phyloP scores from a whole-genome alignment of 2,113 vertebrate species.

The Equus quagga region DNA sequence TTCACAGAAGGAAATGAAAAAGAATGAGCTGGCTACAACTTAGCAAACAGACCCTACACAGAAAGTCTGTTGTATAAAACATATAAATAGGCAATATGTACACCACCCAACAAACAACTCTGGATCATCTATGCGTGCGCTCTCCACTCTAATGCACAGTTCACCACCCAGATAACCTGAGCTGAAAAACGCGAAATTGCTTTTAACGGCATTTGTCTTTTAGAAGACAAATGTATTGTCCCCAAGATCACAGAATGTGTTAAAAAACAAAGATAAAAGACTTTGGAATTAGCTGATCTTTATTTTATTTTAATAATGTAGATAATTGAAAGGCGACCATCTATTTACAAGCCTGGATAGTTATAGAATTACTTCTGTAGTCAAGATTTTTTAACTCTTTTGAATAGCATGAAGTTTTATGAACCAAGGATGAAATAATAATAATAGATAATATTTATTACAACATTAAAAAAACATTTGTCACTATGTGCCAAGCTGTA shows the following conservation, averaged over 20 bases:
- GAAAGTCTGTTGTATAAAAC: neutral
- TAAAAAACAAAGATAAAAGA: neutral
- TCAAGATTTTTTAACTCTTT: constrained; percentile 9
- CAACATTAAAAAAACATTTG: constrained; percentile 1
- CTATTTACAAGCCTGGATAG: neutral
- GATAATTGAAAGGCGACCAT: neutral
- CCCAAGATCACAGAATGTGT: neutral
- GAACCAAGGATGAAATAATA: constrained; percentile 22
- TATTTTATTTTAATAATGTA: neutral
- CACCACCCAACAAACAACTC: neutral
- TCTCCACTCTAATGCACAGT: neutral
- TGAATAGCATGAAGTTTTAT: neutral
- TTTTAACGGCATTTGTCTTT: neutral
- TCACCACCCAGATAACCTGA: neutral
- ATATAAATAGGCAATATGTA: neutral
- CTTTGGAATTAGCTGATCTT: neutral
- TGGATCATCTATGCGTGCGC: neutral
- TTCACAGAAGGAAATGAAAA: constrained; percentile 7
- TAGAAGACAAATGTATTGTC: neutral
- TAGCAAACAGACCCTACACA: neutral
- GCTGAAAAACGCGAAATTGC: neutral
- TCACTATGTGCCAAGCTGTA: neutral
- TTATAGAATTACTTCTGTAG: neutral
- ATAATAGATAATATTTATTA: neutral
- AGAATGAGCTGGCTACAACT: neutral